These are phyloP conservation scores for Parapsyche elsis DNA, from an alignment of 1,140 invertebrate species.

Conservation along the genomic window DNA sequence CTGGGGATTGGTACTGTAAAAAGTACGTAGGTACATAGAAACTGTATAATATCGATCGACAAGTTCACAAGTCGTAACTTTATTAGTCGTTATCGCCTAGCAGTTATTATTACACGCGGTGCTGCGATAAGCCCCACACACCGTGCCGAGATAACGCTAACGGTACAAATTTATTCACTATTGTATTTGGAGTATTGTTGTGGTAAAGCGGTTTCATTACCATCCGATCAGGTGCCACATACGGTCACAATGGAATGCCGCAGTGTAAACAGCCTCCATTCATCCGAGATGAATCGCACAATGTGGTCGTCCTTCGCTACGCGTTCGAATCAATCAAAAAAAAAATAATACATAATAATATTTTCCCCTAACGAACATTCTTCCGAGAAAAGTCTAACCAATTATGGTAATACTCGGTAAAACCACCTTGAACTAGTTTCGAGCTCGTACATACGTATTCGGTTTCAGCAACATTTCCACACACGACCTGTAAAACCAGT, in stretches of 20 bases:
- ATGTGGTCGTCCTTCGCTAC: neutral
- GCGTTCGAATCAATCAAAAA: neutral
- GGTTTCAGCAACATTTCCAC: too few relatives aligned
- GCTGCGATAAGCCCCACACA: neutral
- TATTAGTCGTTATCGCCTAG: too few relatives aligned
- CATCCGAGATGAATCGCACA: neutral
- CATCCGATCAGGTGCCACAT: constrained; percentile 1
- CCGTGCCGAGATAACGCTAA: constrained; percentile 3
- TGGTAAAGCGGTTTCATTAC: constrained; percentile 21
- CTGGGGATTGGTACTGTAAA: too few relatives aligned
- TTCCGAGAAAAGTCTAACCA: too few relatives aligned
- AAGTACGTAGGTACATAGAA: too few relatives aligned
- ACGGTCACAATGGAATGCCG: neutral
- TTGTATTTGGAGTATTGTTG: constrained; percentile 17
- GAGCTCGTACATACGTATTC: too few relatives aligned
- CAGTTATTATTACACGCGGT: too few relatives aligned
- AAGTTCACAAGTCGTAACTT: too few relatives aligned
- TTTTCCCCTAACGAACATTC: neutral
- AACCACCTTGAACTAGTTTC: too few relatives aligned
- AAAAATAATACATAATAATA: neutral
- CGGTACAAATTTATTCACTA: constrained; percentile 38
- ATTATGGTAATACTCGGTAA: too few relatives aligned
- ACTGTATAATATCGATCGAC: too few relatives aligned
- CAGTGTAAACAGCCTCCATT: neutral
- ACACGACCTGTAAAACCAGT: too few relatives aligned